Conservation (phyloP, 1,140 invertebrate genomes). For the Uloborus diversus region DNA sequence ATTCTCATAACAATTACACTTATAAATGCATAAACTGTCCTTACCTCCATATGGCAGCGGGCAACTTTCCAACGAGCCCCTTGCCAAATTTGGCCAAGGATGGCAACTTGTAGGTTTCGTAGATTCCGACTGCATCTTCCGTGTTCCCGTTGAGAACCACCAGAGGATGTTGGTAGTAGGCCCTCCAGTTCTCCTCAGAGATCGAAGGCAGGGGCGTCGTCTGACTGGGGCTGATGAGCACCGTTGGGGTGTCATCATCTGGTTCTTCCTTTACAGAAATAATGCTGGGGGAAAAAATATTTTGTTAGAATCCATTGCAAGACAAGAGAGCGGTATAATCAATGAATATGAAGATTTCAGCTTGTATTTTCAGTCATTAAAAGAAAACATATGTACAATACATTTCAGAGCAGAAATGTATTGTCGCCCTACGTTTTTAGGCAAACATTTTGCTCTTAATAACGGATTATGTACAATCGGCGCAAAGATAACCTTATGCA, state of each 20-base stretch:
- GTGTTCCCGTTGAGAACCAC: constrained; percentile 6
- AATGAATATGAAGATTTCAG: too few relatives aligned
- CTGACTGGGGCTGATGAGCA: neutral
- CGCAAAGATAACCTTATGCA: too few relatives aligned
- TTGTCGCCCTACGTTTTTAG: too few relatives aligned
- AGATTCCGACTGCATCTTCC: neutral
- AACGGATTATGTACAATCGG: too few relatives aligned
- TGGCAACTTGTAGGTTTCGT: constrained; percentile 42
- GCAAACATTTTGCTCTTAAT: too few relatives aligned
- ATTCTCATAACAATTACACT: too few relatives aligned
- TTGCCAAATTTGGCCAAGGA: constrained; percentile 38
- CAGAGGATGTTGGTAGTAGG: constrained; percentile 17
- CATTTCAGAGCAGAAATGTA: too few relatives aligned
- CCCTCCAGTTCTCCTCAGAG: constrained; percentile 44
- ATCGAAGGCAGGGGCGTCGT: constrained; percentile 14
- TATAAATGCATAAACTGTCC: too few relatives aligned
- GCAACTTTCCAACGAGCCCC: constrained; percentile 33
- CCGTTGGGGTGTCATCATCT: constrained; percentile 18
- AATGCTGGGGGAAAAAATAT: constrained; percentile 6
- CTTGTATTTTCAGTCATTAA: too few relatives aligned
- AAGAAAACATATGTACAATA: too few relatives aligned
- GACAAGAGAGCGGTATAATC: too few relatives aligned
- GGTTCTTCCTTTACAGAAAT: constrained; percentile 31
- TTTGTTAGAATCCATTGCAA: neutral
- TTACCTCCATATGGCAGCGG: constrained; percentile 7